phyloP scores from a whole-genome alignment of 92 coral and sea anemone genomes.

The Pocillopora grandis region DNA sequence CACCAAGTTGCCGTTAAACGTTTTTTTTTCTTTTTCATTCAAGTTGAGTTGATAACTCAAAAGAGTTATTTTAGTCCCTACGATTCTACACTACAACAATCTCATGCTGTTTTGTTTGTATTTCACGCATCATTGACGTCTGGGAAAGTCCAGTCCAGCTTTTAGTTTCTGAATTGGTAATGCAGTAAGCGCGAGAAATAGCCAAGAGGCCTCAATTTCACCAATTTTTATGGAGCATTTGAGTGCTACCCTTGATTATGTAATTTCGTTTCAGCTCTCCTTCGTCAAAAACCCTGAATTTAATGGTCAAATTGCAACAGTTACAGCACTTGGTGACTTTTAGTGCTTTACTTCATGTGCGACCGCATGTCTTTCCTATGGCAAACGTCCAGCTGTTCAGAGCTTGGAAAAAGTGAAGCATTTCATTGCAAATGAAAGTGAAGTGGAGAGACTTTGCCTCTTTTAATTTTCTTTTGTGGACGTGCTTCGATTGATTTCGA shows the following conservation, averaged over 20 bases:
- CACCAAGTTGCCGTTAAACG: too few relatives aligned
- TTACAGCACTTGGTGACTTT: background rate
- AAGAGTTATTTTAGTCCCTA: too few relatives aligned
- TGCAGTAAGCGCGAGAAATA: too few relatives aligned
- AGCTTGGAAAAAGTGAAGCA: background rate
- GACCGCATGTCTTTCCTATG: background rate
- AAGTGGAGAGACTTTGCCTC: background rate
- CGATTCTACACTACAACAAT: too few relatives aligned
- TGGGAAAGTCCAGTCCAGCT: too few relatives aligned
- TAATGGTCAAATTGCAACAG: background rate
- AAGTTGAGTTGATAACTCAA: too few relatives aligned
- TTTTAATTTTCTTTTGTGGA: slow-evolving; percentile 16
- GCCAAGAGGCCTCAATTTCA: background rate
- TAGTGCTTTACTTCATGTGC: slow-evolving; percentile 5
- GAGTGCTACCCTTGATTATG: slow-evolving; percentile 7
- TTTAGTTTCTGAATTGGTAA: too few relatives aligned
- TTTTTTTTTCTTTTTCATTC: too few relatives aligned
- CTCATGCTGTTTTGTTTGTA: too few relatives aligned
- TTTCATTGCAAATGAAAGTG: background rate
- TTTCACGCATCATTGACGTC: too few relatives aligned
- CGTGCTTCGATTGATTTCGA: background rate
- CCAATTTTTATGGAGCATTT: slow-evolving; percentile 27
- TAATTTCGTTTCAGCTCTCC: background rate
- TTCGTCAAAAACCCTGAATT: background rate
- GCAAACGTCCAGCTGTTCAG: background rate